Base-by-base conservation (phyloP, 2,113 vertebrate genomes). In the Paedocypris sp. region DNA sequence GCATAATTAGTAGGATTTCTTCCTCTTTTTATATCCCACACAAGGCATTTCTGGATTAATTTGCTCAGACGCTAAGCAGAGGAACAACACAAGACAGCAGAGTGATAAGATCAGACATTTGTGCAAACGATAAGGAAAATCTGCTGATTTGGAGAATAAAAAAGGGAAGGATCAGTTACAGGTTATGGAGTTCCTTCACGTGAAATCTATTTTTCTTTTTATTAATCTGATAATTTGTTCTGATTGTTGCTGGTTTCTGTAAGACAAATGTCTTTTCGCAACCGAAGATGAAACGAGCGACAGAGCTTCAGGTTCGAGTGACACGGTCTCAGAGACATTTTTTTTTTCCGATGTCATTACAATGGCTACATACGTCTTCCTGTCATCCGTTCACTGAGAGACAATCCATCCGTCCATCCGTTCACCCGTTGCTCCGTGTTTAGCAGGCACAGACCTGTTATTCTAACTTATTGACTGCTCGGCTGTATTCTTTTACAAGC, bases 21-120 rank as follows among this genome's bases (percentile, higher is more conserved):
- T 48, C 0, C 4, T 1, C 6, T 6, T 29, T 51, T 43, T 66
- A 48, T 29, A 63, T 39, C 4, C 9, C 3, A 73, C 75, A 68
- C 22, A 53, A 70, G 67, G 72, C 73, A 69, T 80, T 75, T 74
- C 56, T 45, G 50, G 78, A 80, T 81, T 80, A 79, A 76, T 73
- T 66, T 56, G 63, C 54, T 69, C 62, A 68, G 54, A 73, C 82
- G 70, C 80, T 76, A 73, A 80, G 72, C 43, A 76, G 76, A 75
- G 67, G 77, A 76, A 78, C 73, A 77, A 69, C 69, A 35, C 11
- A 46, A 54, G 54, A 43, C 22, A 28, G 22, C 4, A 5, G 50
- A 52, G 66, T 64, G 43, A 61, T 56, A 23, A 28, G 51, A 54
- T 39, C 51, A 26, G 35, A 28, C 51, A 54, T 20, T 28, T 28